These are phyloP conservation scores for Lycaena phlaeas DNA, from an alignment of 2,888 invertebrate species.

Conservation along the genomic window DNA sequence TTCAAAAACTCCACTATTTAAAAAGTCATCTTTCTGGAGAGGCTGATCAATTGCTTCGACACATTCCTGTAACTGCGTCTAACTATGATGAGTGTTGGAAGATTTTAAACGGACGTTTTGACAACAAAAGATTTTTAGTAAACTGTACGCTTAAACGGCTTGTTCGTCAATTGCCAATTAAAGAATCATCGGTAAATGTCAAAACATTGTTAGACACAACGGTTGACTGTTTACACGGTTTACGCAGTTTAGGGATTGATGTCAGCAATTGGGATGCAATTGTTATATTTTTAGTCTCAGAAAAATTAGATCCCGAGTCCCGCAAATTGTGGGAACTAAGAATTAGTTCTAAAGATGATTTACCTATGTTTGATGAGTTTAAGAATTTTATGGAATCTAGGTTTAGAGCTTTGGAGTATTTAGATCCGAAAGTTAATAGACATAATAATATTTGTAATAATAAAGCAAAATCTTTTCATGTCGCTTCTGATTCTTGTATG, in stretches of 20 bases:
- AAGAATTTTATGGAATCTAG: slow-evolving; percentile 17
- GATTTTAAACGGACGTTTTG: background rate
- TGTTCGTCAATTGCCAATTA: background rate
- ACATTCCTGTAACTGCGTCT: background rate
- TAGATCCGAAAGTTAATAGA: background rate
- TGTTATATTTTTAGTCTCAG: slow-evolving; percentile 15
- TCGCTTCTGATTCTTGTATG: slow-evolving; percentile 13
- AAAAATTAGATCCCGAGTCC: slow-evolving; percentile 19
- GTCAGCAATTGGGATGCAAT: slow-evolving; percentile 20
- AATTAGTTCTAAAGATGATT: slow-evolving; percentile 13
- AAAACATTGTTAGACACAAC: slow-evolving; percentile 15
- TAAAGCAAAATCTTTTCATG: background rate
- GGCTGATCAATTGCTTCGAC: slow-evolving; percentile 16
- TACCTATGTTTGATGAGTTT: slow-evolving; percentile 20
- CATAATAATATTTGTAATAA: background rate
- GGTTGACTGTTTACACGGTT: slow-evolving; percentile 18
- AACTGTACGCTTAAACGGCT: background rate
- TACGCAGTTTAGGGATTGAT: slow-evolving; percentile 16
- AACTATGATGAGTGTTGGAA: background rate
- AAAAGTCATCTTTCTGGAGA: slow-evolving; percentile 20
- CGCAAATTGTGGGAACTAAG: slow-evolving; percentile 20
- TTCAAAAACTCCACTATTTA: slow-evolving; percentile 22
- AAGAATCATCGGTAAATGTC: background rate
- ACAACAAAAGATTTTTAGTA: background rate
- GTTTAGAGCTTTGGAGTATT: slow-evolving; percentile 20